A percentile compares a stretch with the other conserved stretches of the same genome.
These are phyloP conservation scores for Bubo blakistoni DNA, from an alignment of 2,113 vertebrate genomes.

Conservation along the genomic window DNA sequence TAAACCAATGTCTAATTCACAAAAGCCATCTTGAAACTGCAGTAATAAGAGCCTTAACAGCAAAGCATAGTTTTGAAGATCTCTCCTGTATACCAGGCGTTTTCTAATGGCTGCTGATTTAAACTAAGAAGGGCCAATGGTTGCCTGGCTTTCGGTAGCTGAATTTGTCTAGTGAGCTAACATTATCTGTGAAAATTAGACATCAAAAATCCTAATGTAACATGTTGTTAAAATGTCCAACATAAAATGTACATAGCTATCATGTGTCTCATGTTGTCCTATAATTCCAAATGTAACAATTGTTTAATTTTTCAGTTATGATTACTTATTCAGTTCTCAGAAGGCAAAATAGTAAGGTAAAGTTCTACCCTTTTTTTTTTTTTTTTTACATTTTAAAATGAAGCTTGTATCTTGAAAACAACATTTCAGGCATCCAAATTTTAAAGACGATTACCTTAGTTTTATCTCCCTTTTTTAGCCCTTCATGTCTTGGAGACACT, in stretches of 20 bases:
- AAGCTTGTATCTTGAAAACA: not conserved
- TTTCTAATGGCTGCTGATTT: not conserved
- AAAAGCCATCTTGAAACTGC: not conserved
- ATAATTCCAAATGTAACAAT: not conserved
- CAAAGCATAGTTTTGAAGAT: not conserved
- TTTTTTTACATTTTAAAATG: not conserved
- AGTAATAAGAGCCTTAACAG: not conserved
- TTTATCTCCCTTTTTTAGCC: not conserved
- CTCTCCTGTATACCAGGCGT: not conserved
- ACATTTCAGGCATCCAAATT: not conserved
- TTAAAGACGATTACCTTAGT: not conserved
- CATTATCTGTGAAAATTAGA: not conserved
- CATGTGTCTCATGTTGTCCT: not conserved
- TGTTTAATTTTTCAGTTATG: not conserved
- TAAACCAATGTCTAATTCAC: not conserved
- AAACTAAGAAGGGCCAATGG: not conserved
- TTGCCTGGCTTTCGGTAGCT: not conserved
- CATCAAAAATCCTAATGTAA: not conserved
- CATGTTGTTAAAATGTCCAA: not conserved
- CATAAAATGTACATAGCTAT: not conserved
- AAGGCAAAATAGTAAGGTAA: not conserved
- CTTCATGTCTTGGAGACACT: not conserved
- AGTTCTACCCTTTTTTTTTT: not conserved
- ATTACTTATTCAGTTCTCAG: not conserved
- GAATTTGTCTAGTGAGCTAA: not conserved